These are phyloP conservation scores for Agrotis exclamationis DNA, from an alignment of 2,888 invertebrate species.

Conservation along the genomic window DNA sequence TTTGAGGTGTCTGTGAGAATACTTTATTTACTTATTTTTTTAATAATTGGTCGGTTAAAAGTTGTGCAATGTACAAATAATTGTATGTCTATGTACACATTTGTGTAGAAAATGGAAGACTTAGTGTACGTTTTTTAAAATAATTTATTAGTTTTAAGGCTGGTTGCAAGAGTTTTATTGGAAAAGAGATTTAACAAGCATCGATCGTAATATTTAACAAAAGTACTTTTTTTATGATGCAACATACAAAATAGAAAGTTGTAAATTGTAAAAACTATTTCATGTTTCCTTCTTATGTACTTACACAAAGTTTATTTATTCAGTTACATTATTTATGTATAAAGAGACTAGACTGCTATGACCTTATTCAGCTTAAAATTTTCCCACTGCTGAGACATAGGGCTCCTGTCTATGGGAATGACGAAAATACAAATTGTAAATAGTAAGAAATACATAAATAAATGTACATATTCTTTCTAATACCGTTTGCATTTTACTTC, in stretches of 20 bases:
- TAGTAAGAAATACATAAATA: slow-evolving; percentile 6
- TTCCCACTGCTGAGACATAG: no score
- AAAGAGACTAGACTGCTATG: no score
- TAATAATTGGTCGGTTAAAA: slow-evolving; percentile 6
- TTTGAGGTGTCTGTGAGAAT: not conserved
- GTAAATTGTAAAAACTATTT: no score
- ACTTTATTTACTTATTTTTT: not conserved
- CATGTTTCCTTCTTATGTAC: no score
- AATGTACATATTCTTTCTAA: slow-evolving; percentile 3
- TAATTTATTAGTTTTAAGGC: not conserved
- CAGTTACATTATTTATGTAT: no score
- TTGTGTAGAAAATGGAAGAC: not conserved
- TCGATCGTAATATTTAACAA: not conserved
- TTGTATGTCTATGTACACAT: not conserved
- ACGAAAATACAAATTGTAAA: not conserved
- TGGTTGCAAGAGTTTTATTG: slow-evolving; percentile 8
- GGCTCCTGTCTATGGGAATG: no score
- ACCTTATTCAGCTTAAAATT: no score
- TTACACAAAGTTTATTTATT: no score
- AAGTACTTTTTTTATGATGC: not conserved
- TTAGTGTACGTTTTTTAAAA: slow-evolving; percentile 10
- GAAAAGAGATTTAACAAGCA: not conserved
- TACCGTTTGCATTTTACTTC: slow-evolving; percentile 1
- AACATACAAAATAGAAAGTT: not conserved
- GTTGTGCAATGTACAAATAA: slow-evolving; percentile 42